Percentiles rank a stretch among this genome's conserved stretches.
Evolutionary conservation across 2,113 vertebrate genomes (phyloP).

Genomic region (Nibea albiflora): DNA sequence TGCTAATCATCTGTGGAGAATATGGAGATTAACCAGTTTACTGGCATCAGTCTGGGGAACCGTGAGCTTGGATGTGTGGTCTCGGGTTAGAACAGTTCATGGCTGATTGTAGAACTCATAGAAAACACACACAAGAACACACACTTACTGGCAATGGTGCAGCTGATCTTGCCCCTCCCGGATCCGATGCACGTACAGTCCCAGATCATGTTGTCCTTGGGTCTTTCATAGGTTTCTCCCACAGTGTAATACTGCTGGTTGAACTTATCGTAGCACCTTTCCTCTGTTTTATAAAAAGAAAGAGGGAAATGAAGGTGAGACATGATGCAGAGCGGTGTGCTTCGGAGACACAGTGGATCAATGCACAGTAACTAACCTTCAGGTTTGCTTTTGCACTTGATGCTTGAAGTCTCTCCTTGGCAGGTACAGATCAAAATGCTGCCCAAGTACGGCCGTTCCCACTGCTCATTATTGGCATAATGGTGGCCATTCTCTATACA

Average conservation of each 20-base stretch:
- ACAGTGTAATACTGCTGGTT: slow-evolving; percentile 90
- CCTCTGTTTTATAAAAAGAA: slow-evolving; percentile 60
- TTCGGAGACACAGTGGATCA: background rate
- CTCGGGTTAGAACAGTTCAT: slow-evolving; percentile 23
- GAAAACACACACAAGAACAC: slow-evolving; percentile 13
- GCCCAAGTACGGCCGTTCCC: slow-evolving; percentile 92
- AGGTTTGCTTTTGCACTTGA: slow-evolving; percentile 96
- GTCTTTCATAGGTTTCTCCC: slow-evolving; percentile 94
- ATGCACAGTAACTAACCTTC: slow-evolving; percentile 86
- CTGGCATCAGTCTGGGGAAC: slow-evolving; percentile 34
- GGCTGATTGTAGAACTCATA: background rate
- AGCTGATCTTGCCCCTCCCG: slow-evolving; percentile 85
- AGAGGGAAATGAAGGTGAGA: background rate
- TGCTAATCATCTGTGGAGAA: slow-evolving; percentile 51
- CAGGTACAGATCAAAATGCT: slow-evolving; percentile 94
- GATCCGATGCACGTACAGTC: slow-evolving; percentile 99
- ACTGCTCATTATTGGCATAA: slow-evolving; percentile 92
- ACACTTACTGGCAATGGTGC: slow-evolving; percentile 83
- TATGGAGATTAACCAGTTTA: slow-evolving; percentile 49
- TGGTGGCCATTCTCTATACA: slow-evolving; percentile 89
- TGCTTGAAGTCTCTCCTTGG: slow-evolving; percentile 89
- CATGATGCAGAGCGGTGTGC: background rate
- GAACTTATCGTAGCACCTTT: slow-evolving; percentile 94
- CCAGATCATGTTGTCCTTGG: slow-evolving; percentile 98
- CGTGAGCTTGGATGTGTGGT: slow-evolving; percentile 40